Percentiles rank a stretch among this genome's conserved stretches.
phyloP scores from a whole-genome alignment of 1,140 invertebrate genomes.

The Antheraea mylitta region DNA sequence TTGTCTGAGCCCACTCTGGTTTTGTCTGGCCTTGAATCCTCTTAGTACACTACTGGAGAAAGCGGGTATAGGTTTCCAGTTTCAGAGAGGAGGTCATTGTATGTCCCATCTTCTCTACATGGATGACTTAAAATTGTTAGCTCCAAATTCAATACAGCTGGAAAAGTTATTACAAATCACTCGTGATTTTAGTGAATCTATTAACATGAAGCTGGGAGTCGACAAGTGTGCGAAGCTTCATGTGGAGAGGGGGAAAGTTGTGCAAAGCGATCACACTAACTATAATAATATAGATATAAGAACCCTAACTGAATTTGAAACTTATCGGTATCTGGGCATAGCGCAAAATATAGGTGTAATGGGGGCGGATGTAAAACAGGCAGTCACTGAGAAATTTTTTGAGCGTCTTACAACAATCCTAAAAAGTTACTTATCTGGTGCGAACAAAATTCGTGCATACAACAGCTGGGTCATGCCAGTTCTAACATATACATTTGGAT shows the following conservation, averaged over 20 bases:
- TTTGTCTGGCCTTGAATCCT: constrained; percentile 28
- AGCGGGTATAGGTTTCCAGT: neutral
- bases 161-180: constrained; percentile 19
- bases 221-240: constrained; percentile 25
- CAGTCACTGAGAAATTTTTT: constrained; percentile 2
- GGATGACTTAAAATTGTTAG: constrained; percentile 21
- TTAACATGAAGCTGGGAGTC: constrained; percentile 21
- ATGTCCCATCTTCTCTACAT: constrained; percentile 23
- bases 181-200: constrained; percentile 19
- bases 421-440: constrained; percentile 8
- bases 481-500: constrained; percentile 15
- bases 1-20: constrained; percentile 32
- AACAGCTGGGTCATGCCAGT: constrained; percentile 20
- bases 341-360: constrained; percentile 13
- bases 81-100: neutral
- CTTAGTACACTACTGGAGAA: constrained; percentile 12
- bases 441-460: constrained; percentile 14
- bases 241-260: constrained; percentile 17
- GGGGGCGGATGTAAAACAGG: constrained; percentile 9
- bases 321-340: constrained; percentile 18
- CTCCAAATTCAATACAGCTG: constrained; percentile 13
- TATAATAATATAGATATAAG: neutral
- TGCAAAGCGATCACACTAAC: too few relatives aligned
- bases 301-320: constrained; percentile 17
- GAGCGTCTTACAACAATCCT: constrained; percentile 12